Conservation (phyloP, 1,140 invertebrate genomes). For the Pseudomyrmex sp. region DNA sequence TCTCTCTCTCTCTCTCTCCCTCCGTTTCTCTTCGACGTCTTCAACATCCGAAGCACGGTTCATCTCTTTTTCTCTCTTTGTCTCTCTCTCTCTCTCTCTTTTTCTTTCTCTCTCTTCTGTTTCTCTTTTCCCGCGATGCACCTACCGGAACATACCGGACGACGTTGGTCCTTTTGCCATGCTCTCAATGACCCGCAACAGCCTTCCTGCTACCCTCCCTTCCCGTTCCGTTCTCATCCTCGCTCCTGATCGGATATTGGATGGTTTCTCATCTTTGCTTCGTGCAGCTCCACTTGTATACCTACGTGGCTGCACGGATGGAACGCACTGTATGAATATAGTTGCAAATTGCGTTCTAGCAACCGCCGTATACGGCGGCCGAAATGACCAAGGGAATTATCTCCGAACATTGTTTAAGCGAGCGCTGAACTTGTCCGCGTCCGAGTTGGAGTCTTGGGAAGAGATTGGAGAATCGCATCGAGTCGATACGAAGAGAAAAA, state of each 20-base stretch:
- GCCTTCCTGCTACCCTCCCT: constrained; percentile 46
- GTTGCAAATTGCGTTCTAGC: constrained; percentile 57
- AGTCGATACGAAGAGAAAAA: not conserved
- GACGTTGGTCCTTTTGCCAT: constrained; percentile 63
- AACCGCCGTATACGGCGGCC: constrained; percentile 39
- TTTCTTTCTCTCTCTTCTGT: constrained; percentile 8
- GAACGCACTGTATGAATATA: constrained; percentile 38
- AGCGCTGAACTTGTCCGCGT: constrained; percentile 14
- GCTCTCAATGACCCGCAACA: constrained; percentile 65
- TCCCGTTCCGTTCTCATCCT: not conserved
- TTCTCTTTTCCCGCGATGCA: constrained; percentile 46
- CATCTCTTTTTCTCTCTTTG: constrained; percentile 39
- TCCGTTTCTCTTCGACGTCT: constrained; percentile 31
- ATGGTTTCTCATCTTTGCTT: constrained; percentile 59
- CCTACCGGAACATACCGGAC: constrained; percentile 62
- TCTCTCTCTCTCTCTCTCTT: constrained; percentile 8
- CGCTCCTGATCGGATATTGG: constrained; percentile 58
- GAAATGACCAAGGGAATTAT: constrained; percentile 50
- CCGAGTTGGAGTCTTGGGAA: constrained; percentile 4
- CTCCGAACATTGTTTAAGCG: constrained; percentile 59
- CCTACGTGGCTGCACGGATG: constrained; percentile 4
- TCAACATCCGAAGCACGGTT: constrained; percentile 6
- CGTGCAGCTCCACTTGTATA: constrained; percentile 48
- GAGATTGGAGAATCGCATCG: constrained; percentile 23
- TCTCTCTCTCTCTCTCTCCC: constrained; percentile 45